phyloP scores from a whole-genome alignment of 1,140 invertebrate genomes.

The Polypedilum vanderplanki region DNA sequence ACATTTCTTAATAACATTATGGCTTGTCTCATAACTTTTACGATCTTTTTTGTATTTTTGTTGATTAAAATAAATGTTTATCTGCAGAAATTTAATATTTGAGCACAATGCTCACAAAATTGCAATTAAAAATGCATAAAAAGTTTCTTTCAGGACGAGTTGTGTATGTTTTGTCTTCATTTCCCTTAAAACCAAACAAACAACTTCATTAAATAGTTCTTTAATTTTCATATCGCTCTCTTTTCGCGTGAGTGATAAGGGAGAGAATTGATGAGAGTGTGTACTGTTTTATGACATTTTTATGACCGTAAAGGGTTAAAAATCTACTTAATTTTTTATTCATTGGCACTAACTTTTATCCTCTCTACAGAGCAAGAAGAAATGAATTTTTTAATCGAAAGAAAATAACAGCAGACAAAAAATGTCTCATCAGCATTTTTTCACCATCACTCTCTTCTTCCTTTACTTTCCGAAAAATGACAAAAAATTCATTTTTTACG shows the following conservation, averaged over 20 bases:
- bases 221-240: not conserved
- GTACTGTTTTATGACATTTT: constrained; percentile 1
- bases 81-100: not conserved
- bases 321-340: not conserved
- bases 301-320: constrained; percentile 6
- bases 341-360: not conserved
- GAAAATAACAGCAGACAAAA: not conserved
- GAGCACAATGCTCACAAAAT: not conserved
- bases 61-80: not conserved
- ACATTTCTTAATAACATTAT: constrained; percentile 29
- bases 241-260: no score
- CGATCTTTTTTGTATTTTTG: not conserved
- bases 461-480: not conserved
- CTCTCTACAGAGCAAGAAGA: not conserved
- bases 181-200: not conserved
- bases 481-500: not conserved
- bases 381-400: constrained; percentile 1
- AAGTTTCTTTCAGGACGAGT: not conserved
- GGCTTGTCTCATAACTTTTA: not conserved
- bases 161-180: not conserved
- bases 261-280: not conserved
- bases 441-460: not conserved
- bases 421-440: constrained; percentile 13
- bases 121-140: constrained; percentile 19
- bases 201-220: constrained; percentile 13